phyloP scores from a whole-genome alignment of 2,797 vertebrate genomes.

The Pantherophis vulpinus region DNA sequence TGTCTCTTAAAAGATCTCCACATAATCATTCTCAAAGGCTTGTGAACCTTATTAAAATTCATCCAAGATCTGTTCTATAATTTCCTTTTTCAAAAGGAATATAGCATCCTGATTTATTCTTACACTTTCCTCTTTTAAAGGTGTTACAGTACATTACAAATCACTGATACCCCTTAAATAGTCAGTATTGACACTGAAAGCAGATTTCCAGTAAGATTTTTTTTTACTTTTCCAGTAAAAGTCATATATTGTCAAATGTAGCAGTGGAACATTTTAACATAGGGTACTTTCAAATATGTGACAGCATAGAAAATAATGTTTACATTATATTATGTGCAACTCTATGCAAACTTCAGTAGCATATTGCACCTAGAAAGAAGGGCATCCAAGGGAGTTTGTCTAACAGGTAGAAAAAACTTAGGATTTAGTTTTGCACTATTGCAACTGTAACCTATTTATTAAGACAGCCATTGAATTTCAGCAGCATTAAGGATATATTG shows the following conservation, averaged over 20 bases:
- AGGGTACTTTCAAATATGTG: background rate
- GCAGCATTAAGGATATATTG: background rate
- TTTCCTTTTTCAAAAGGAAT: slow-evolving; percentile 25
- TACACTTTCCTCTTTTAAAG: slow-evolving; percentile 1
- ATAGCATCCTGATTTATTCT: slow-evolving; percentile 8
- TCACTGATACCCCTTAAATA: slow-evolving; percentile 11
- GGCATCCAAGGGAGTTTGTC: background rate
- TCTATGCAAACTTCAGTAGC: background rate
- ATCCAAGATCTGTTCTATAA: slow-evolving; percentile 17
- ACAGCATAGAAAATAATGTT: background rate
- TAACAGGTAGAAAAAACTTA: background rate
- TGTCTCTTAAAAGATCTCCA: background rate
- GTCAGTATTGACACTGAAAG: background rate
- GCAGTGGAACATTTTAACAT: background rate
- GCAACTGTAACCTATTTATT: background rate
- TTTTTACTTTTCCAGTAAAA: slow-evolving; percentile 7
- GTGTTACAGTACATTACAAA: slow-evolving; percentile 12
- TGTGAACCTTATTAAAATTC: slow-evolving; percentile 18
- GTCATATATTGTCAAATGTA: slow-evolving; percentile 13
- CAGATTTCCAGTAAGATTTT: background rate
- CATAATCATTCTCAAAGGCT: background rate
- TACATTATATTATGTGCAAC: background rate
- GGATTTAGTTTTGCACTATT: background rate
- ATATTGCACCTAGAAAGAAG: background rate
- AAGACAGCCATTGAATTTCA: background rate